Percentiles rank a stretch among this genome's conserved stretches.
Conservation (phyloP, 2,888 invertebrate species). For the Agapetus fuscipes region DNA sequence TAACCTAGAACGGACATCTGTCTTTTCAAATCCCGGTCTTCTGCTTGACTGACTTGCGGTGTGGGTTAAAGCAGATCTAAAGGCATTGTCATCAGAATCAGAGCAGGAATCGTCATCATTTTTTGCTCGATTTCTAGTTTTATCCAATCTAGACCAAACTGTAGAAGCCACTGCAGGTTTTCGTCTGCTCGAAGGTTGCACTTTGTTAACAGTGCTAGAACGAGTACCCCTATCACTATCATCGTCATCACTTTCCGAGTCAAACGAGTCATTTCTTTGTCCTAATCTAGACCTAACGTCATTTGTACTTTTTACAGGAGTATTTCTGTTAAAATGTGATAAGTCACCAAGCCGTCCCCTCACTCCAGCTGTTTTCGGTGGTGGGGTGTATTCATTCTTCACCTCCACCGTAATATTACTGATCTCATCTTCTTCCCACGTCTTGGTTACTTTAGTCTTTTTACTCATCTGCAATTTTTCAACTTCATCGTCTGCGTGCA, state of each 20-base stretch:
- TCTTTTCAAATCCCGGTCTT: slow-evolving; percentile 13
- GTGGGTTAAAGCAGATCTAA: slow-evolving; percentile 24
- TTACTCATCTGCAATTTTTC: slow-evolving; percentile 39
- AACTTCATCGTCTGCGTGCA: slow-evolving; percentile 85
- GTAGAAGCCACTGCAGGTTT: slow-evolving; percentile 34
- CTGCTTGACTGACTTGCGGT: slow-evolving; percentile 28
- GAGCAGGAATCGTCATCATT: slow-evolving; percentile 16
- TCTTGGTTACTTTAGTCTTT: slow-evolving; percentile 24
- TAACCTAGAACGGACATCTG: slow-evolving; percentile 34
- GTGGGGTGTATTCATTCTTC: slow-evolving; percentile 8
- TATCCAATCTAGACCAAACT: slow-evolving; percentile 50
- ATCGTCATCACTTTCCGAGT: slow-evolving; percentile 11
- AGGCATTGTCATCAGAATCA: slow-evolving; percentile 24
- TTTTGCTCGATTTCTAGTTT: slow-evolving; percentile 23
- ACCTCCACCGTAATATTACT: slow-evolving; percentile 15
- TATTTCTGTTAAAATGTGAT: background rate
- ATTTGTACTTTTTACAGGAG: background rate
- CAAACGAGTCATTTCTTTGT: slow-evolving; percentile 25
- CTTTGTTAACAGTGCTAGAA: slow-evolving; percentile 44
- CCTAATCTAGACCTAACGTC: slow-evolving; percentile 30
- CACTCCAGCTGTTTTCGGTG: background rate
- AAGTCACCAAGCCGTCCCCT: background rate
- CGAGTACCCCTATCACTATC: slow-evolving; percentile 24
- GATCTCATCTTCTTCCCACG: background rate
- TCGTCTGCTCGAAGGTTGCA: slow-evolving; percentile 30